Evolutionary conservation across 2,113 vertebrate species (phyloP), one percentile per base, ranked within the genome.

Genomic region (Polyodon spathula): DNA sequence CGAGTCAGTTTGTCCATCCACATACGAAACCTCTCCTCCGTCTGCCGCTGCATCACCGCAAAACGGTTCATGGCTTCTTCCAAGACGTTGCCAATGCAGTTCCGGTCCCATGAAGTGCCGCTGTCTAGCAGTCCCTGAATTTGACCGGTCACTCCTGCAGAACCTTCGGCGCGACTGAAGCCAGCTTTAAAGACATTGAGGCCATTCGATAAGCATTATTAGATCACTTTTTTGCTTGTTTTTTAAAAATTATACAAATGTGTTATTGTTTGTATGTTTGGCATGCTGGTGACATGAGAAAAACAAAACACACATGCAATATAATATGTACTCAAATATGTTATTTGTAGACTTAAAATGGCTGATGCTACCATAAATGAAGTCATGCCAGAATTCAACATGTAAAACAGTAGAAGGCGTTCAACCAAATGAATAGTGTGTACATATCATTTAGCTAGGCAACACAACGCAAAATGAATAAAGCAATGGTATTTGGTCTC

Each of bases 131-230:
- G 88, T 85, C 85, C 84, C 77, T 87, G 84, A 80, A 90, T 89
- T 85, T 90, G 86, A 80, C 86, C 84, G 76, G 83, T 81, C 54
- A 76, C 74, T 88, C 89, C 87, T 86, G 87, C 88, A 88, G 86
- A 84, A 84, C 80, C 87, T 84, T 87, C 87, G 79, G 86, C 84
- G 86, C 73, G 84, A 88, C 77, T 82, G 83, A 91, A 90, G 89
- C 78, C 88, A 95, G 89, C 90, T 94, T 94, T 90, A 95, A 95
- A 96, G 86, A 95, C 90, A 95, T 75, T 90, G 91, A 92, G 89
- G 88, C 89, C 90, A 93, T 89, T 84, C 90, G 85, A 86, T 92
- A 86, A 89, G 90, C 79, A 84, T 74, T 65, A 56, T 82, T 74
- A 74, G 75, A 71, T 64, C 78, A 83, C 65, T 85, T 78, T 54